phyloP scores from a whole-genome alignment of 2,113 vertebrate genomes.

The Chamaea fasciata region DNA sequence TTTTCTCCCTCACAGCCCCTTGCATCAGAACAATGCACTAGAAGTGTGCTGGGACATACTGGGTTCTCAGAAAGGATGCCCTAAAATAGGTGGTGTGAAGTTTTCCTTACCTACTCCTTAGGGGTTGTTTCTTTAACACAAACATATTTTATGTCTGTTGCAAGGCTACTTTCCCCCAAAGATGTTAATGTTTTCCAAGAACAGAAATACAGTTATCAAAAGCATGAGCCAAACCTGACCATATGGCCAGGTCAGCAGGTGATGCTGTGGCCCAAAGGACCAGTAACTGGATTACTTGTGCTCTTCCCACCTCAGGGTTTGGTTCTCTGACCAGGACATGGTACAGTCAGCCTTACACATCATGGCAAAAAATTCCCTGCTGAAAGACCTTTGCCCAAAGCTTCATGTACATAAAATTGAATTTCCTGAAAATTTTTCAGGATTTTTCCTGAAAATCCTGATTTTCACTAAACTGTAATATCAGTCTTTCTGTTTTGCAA shows the following conservation, averaged over 20 bases:
- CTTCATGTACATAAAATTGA: background rate
- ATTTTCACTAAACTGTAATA: background rate
- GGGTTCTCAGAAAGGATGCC: background rate
- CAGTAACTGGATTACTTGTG: background rate
- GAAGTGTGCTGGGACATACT: background rate
- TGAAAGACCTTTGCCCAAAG: background rate
- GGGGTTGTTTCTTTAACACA: background rate
- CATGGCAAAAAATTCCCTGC: background rate
- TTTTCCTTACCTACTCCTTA: background rate
- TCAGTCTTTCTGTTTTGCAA: background rate
- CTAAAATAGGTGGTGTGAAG: background rate
- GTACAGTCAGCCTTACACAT: background rate
- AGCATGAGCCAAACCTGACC: background rate
- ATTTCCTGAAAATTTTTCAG: background rate
- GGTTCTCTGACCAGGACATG: background rate
- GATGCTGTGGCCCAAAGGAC: fast-evolving
- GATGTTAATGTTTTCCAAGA: background rate
- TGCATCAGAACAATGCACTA: background rate
- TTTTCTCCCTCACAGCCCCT: background rate
- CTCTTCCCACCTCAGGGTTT: background rate
- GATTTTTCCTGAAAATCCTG: too few species aligned
- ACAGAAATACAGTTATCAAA: background rate
- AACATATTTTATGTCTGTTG: background rate
- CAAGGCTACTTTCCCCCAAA: background rate
- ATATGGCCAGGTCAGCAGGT: background rate